phyloP scores from a whole-genome alignment of 2,888 invertebrate species.

The Homarus gammarus region DNA sequence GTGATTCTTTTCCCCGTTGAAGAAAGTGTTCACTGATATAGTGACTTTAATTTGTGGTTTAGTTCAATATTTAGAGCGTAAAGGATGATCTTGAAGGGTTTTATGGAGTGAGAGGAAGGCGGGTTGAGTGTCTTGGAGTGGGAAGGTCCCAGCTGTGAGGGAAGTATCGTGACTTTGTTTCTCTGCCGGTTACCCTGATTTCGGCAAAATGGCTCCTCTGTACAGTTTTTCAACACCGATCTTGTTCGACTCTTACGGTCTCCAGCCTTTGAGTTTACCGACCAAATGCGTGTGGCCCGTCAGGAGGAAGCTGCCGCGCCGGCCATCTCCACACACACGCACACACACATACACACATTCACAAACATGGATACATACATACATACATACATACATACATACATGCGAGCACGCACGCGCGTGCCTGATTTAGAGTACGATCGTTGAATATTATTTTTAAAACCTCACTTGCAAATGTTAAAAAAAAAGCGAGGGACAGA shows the following conservation, averaged over 20 bases:
- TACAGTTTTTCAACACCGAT: conserved; percentile 62
- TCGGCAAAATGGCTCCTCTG: conserved; percentile 69
- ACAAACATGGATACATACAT: background rate
- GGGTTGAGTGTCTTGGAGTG: background rate
- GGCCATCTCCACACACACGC: background rate
- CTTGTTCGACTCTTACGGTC: conserved; percentile 70
- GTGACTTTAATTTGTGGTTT: no score
- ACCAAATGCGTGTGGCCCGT: conserved; percentile 66
- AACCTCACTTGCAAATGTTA: no score
- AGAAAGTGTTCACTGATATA: background rate
- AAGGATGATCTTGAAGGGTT: no score
- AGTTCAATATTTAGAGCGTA: no score
- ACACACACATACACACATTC: background rate
- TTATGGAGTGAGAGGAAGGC: background rate
- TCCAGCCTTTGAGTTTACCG: conserved; percentile 71
- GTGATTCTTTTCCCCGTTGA: no score
- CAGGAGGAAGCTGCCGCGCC: conserved; percentile 46
- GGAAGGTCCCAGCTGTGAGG: background rate
- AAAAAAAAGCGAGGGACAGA: no score
- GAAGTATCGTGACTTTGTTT: conserved; percentile 39
- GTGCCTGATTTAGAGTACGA: no score
- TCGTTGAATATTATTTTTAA: no score
- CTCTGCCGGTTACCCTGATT: conserved; percentile 57
- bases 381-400: background rate
- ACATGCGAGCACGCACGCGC: background rate